Evolutionary conservation across 2,888 invertebrate species (phyloP).

Genomic region (Orthosia incerta): DNA sequence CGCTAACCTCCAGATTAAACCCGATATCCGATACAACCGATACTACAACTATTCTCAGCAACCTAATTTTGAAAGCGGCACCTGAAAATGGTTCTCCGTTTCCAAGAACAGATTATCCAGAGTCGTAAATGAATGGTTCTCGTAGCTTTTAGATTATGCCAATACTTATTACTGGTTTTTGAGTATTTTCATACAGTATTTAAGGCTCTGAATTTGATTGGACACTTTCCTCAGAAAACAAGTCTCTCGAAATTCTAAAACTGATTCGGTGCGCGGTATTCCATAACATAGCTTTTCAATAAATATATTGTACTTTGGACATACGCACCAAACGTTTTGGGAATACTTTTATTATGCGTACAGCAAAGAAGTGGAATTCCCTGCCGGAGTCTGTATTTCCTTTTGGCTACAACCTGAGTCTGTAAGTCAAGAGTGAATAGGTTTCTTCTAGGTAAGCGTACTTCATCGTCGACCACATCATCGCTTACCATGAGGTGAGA

Average conservation of each 20-base stretch:
- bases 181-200: slow-evolving; percentile 7
- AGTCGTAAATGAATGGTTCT: background rate
- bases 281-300: slow-evolving; percentile 4
- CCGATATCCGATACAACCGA: slow-evolving; percentile 46
- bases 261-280: background rate
- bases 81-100: background rate
- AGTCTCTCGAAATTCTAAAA: background rate
- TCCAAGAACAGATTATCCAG: background rate
- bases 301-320: slow-evolving; percentile 22
- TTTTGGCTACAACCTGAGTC: no score
- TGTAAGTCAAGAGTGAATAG: no score
- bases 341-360: no score
- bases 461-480: no score
- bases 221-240: background rate
- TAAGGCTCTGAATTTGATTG: background rate
- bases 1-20: slow-evolving; percentile 45
- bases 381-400: no score
- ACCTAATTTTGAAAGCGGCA: slow-evolving; percentile 13
- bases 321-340: no score
- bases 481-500: no score
- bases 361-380: no score
- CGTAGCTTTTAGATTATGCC: background rate
- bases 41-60: slow-evolving; percentile 23
- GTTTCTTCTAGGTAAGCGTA: no score
- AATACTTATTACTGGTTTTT: background rate